phyloP scores from a whole-genome alignment of 2,113 vertebrate genomes.

The Corydoras maculifer region DNA sequence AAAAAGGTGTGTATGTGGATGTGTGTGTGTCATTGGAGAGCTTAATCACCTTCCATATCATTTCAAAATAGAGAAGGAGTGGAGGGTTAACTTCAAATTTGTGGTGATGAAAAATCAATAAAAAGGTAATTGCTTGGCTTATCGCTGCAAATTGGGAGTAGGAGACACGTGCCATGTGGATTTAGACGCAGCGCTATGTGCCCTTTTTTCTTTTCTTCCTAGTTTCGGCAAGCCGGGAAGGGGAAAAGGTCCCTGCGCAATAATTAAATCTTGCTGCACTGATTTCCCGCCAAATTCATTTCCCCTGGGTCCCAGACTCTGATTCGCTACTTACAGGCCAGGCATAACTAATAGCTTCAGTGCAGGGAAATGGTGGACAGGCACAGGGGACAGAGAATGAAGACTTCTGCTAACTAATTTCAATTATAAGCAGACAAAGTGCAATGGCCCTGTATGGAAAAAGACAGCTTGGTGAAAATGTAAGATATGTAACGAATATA shows the following conservation, averaged over 20 bases:
- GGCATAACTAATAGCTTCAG: constrained; percentile 84
- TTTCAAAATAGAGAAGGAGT: constrained; percentile 57
- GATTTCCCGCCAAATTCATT: constrained; percentile 99
- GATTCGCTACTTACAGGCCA: constrained; percentile 76
- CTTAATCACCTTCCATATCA: constrained; percentile 70
- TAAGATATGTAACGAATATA: constrained; percentile 14
- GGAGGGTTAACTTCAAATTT: constrained; percentile 84
- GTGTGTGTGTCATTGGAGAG: constrained; percentile 43
- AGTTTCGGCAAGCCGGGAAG: constrained; percentile 68
- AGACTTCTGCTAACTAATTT: constrained; percentile 31
- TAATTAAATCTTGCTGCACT: constrained; percentile 99
- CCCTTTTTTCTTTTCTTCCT: constrained; percentile 52
- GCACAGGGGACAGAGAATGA: constrained; percentile 58
- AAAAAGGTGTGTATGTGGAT: too few species aligned
- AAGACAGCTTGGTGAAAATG: constrained; percentile 7
- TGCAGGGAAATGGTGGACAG: constrained; percentile 58
- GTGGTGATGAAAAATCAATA: constrained; percentile 98
- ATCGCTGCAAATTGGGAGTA: constrained; percentile 81
- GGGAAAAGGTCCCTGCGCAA: constrained; percentile 82
- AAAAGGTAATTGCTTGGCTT: constrained; percentile 96
- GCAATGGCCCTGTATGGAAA: constrained; percentile 2
- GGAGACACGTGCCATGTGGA: constrained; percentile 50
- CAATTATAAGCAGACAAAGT: constrained; percentile 1
- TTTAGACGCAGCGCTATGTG: constrained; percentile 56
- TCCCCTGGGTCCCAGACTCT: constrained; percentile 84